Percentiles rank a stretch among this genome's conserved stretches.
These are phyloP conservation scores for Triplophysa tibetana DNA, from an alignment of 2,113 vertebrate genomes.

Conservation along the genomic window DNA sequence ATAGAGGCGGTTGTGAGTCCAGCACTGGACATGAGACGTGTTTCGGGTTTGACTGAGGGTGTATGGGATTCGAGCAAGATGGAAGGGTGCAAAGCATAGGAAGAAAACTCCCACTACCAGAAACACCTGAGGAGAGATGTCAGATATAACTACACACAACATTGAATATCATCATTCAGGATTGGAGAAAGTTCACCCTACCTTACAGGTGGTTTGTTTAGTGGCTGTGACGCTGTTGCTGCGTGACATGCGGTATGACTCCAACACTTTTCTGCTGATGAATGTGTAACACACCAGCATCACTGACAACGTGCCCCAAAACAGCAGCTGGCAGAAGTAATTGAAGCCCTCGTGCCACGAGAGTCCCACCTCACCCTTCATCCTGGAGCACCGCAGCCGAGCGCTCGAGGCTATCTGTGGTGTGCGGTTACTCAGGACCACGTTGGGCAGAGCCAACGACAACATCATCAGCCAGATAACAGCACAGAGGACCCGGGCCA, in stretches of 20 bases:
- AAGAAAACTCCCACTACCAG: slow-evolving; percentile 78
- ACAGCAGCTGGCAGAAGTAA: slow-evolving; percentile 68
- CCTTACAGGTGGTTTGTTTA: slow-evolving; percentile 65
- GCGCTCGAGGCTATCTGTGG: background rate
- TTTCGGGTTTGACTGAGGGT: slow-evolving; percentile 71
- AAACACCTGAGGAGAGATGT: slow-evolving; percentile 65
- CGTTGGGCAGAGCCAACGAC: slow-evolving; percentile 70
- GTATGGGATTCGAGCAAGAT: slow-evolving; percentile 73
- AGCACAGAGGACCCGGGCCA: slow-evolving; percentile 64
- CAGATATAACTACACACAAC: background rate
- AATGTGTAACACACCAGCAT: slow-evolving; percentile 76
- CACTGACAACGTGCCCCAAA: slow-evolving; percentile 72
- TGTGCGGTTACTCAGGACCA: slow-evolving; percentile 66
- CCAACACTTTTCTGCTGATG: slow-evolving; percentile 77
- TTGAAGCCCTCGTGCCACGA: slow-evolving; percentile 73
- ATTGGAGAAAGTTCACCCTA: slow-evolving; percentile 1
- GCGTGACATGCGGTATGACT: slow-evolving; percentile 73
- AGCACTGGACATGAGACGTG: slow-evolving; percentile 50
- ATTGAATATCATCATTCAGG: too few species aligned
- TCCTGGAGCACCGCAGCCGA: slow-evolving; percentile 65
- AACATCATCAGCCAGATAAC: slow-evolving; percentile 71
- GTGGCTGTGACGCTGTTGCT: slow-evolving; percentile 61
- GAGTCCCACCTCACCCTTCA: slow-evolving; percentile 70
- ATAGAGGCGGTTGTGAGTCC: slow-evolving; percentile 65
- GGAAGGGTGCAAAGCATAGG: slow-evolving; percentile 75